Percentiles rank a stretch among this genome's conserved stretches.
These are phyloP conservation scores for Pipa parva DNA, from an alignment of 2,113 vertebrate genomes.

Conservation along the genomic window DNA sequence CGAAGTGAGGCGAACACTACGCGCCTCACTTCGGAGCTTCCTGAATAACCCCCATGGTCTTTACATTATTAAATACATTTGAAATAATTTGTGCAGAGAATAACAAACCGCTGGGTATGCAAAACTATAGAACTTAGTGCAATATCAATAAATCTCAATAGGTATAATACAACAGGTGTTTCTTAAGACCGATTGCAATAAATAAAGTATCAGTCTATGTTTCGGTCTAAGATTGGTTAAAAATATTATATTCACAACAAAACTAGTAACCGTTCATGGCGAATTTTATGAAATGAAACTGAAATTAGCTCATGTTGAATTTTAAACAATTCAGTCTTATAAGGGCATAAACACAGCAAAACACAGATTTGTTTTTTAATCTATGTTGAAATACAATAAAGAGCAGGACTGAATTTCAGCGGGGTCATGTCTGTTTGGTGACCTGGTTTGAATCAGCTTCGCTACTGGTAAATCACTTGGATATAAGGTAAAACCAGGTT, in stretches of 20 bases:
- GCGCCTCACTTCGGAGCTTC: too few species aligned
- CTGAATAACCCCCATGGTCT: too few species aligned
- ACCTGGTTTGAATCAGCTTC: too few species aligned
- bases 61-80: conserved; percentile 19
- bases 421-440: too few species aligned
- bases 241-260: conserved; percentile 1
- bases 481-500: too few species aligned
- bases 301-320: background rate
- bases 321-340: background rate
- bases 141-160: conserved; percentile 24
- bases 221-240: conserved; percentile 22
- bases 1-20: too few species aligned
- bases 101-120: conserved; percentile 15
- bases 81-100: conserved; percentile 19
- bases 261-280: background rate
- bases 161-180: conserved; percentile 19
- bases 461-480: too few species aligned
- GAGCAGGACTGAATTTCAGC: too few species aligned
- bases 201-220: conserved; percentile 26
- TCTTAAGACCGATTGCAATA: conserved; percentile 35
- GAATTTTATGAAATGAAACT: background rate
- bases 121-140: conserved; percentile 40
- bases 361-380: too few species aligned
- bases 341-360: background rate
- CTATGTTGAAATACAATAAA: too few species aligned